Evolutionary conservation across 2,113 vertebrate genomes (phyloP).

Genomic region (Ariopsis seemanni): DNA sequence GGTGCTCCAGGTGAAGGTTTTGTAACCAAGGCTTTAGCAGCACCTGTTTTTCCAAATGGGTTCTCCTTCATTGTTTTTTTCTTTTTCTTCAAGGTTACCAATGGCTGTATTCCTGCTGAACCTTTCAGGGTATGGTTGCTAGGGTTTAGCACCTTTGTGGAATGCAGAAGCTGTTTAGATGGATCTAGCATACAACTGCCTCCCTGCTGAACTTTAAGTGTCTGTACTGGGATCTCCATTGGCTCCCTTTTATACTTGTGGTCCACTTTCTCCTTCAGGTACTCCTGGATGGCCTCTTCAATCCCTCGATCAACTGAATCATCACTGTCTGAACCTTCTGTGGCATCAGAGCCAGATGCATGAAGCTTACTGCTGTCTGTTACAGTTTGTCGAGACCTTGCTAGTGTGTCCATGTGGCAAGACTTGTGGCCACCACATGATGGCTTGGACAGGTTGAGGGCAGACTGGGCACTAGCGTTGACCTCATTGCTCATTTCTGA

Average conservation of each 20-base stretch:
- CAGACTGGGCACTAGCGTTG: slow-evolving; percentile 67
- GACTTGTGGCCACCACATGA: slow-evolving; percentile 45
- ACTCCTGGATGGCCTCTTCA: slow-evolving; percentile 94
- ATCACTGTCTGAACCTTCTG: slow-evolving; percentile 84
- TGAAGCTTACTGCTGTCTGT: slow-evolving; percentile 16
- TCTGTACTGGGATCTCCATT: slow-evolving; percentile 42
- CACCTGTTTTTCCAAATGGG: slow-evolving; percentile 53
- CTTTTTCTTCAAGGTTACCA: slow-evolving; percentile 58
- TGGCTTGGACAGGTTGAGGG: slow-evolving; percentile 57
- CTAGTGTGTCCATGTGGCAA: slow-evolving; percentile 37
- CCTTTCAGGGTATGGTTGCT: slow-evolving; percentile 61
- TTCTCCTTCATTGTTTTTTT: slow-evolving; percentile 63
- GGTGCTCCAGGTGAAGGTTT: slow-evolving; percentile 51
- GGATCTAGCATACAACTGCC: slow-evolving; percentile 57
- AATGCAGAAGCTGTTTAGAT: slow-evolving; percentile 54
- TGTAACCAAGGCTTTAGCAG: slow-evolving; percentile 44
- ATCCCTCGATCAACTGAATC: slow-evolving; percentile 92
- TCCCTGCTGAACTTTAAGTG: slow-evolving; percentile 60
- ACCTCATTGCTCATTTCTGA: slow-evolving; percentile 80
- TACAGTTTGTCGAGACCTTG: slow-evolving; percentile 15
- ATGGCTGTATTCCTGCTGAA: slow-evolving; percentile 44
- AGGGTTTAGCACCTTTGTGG: slow-evolving; percentile 60
- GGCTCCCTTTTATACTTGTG: slow-evolving; percentile 70
- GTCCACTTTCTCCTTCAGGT: slow-evolving; percentile 84
- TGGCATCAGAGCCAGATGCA: slow-evolving; percentile 52